phyloP scores from a whole-genome alignment of 2,888 invertebrate species.

The Eupithecia pulchellata region DNA sequence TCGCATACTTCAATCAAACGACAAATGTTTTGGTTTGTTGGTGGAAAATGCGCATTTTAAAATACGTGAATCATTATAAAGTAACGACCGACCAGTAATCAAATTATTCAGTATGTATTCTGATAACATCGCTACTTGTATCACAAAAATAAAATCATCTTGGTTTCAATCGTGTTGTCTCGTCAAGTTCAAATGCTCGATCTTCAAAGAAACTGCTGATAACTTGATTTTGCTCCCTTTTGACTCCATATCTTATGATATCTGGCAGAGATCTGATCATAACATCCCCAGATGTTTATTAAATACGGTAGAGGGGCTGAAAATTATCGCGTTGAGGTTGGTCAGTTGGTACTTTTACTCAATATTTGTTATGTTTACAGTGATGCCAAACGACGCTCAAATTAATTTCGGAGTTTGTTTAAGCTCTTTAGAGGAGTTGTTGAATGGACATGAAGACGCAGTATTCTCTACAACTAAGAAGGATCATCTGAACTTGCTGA shows the following conservation, averaged over 20 bases:
- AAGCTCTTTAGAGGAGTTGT: slow-evolving; percentile 16
- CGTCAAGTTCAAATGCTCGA: neutral
- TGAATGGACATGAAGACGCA: slow-evolving; percentile 17
- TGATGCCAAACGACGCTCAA: slow-evolving; percentile 30
- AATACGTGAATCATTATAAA: slow-evolving; percentile 14
- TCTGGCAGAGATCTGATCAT: neutral
- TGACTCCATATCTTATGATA: neutral
- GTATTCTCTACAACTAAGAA: slow-evolving; percentile 15
- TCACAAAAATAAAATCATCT: neutral
- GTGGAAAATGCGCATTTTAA: slow-evolving; percentile 14
- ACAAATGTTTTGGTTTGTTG: slow-evolving; percentile 15
- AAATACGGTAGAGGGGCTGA: neutral
- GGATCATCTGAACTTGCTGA: slow-evolving; percentile 14
- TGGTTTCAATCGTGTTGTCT: neutral
- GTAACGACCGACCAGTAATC: neutral
- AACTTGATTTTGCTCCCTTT: slow-evolving; percentile 21
- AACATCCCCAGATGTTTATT: neutral
- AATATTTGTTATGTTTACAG: slow-evolving; percentile 30
- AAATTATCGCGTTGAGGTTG: neutral
- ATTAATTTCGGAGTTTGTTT: slow-evolving; percentile 16
- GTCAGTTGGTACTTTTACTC: slow-evolving; percentile 3
- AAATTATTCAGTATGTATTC: slow-evolving; percentile 13
- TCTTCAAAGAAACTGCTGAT: slow-evolving; percentile 21
- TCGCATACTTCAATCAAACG: too few species aligned
- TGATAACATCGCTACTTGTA: neutral